Base-by-base conservation (phyloP, 2,113 vertebrate species). In the Rhabdomys dilectus region DNA sequence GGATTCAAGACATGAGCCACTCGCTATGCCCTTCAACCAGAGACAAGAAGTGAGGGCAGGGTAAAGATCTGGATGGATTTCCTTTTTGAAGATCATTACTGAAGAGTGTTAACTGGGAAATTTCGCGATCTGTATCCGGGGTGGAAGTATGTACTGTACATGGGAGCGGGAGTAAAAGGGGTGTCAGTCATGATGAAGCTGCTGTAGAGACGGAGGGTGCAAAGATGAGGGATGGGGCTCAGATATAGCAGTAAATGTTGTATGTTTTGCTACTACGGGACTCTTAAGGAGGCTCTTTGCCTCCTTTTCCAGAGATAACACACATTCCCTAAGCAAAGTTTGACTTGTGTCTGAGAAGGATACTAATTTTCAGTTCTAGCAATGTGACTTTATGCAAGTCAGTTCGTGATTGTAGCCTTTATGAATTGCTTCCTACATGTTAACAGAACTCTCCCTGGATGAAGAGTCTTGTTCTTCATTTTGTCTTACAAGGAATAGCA, bases 241-340 rank as follows among this genome's bases (percentile, higher is more conserved):
- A 39, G 72, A 36, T 39, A 17, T 8, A 17, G 29, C 62, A 7
- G 45, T 8, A 93, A 81, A 58, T 80, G 39, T 66, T 29, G 6
- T 2, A 9, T 85, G 72, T 45, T 42, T 89, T 53, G 64, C 53
- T 64, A 53, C 80, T 76, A 64, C 12, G 29, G 17, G 72, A 70
- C 42, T 75, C 24, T 21, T 29, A 92, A 85, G 26, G n/a, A 42
- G 39, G 45, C 22, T 53, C 60, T 88, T 31, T 62, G 70, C 3
- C 92, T 93, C 53, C 73, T 94, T 26, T 88, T 92, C 51, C 80
- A 76, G 84, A 96, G 34, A 19, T 53, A 34, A n/a, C 36, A 76
- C 22, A 45, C 31, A 81, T 19, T 80, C 42, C 56, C 64, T 29
- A 93, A 81, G 45, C 48, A 87, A 93, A 78, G 58, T 92, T 56